A percentile compares a stretch with the other conserved stretches of the same genome.
phyloP scores from a whole-genome alignment of 2,797 vertebrate genomes.

The Syngnathus acus region DNA sequence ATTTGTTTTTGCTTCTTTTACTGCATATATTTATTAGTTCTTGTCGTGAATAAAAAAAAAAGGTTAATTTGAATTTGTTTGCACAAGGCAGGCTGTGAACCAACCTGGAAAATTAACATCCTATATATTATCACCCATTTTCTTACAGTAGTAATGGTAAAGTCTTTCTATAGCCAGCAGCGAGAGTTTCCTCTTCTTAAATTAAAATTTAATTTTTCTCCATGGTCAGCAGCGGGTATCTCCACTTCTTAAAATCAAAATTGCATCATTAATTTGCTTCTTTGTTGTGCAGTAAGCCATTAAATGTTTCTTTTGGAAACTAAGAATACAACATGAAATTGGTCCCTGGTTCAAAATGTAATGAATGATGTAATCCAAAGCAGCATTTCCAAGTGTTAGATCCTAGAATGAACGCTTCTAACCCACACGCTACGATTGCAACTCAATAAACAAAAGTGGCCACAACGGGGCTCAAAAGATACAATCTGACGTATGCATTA shows the following conservation, averaged over 20 bases:
- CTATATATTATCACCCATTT: neutral
- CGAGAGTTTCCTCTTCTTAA: neutral
- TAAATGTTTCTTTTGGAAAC: neutral
- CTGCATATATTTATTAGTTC: neutral
- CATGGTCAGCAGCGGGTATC: neutral
- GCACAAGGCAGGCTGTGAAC: neutral
- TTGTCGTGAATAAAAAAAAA: neutral
- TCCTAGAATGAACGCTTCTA: neutral
- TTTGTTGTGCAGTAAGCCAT: conserved; percentile 1
- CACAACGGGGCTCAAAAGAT: too few species aligned
- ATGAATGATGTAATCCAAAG: neutral
- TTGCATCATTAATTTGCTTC: conserved; percentile 1
- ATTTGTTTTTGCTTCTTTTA: neutral
- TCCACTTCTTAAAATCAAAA: conserved; percentile 1
- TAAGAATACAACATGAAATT: neutral
- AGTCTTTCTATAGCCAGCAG: neutral
- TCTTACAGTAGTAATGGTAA: neutral
- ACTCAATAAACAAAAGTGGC: too few species aligned
- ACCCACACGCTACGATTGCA: neutral
- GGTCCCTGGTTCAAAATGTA: neutral
- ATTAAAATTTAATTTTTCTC: neutral
- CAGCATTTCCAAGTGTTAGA: neutral
- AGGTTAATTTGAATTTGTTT: neutral
- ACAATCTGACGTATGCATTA: too few species aligned
- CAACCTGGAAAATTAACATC: neutral